Base-by-base conservation (phyloP, 1,140 invertebrate genomes). In the Hirudo medicinalis region DNA sequence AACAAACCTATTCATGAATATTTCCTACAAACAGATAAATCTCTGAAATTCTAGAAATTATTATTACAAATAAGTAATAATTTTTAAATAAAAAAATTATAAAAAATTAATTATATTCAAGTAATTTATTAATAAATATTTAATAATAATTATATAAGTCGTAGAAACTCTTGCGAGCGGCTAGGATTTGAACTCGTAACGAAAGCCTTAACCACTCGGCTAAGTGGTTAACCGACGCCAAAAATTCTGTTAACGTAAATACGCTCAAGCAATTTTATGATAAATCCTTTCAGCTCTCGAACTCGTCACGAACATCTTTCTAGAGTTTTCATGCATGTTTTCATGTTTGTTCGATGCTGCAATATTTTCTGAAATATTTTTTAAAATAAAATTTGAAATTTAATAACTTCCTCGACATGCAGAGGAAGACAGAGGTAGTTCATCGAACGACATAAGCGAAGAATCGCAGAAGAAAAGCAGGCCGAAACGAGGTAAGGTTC, bases 401-500 rank as follows among this genome's bases (percentile, higher is more conserved):
- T n/a, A 63, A 32, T 63, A 25, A 36, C 6, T 63, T n/a, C 57
- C 57, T 32, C 6, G 8, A 22, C 13, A 63, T 54, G n/a, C 43
- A 54, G 69, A 70, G 20, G 49, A 54, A 22, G 69, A 70, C n/a
- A 29, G 53, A 19, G 22, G 49, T 29, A 36, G 25, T 20, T 22
- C 69, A 19, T 54, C 36, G 19, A 36, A 70, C 43, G 69, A 25
- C 19, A 70, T 25, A 22, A 36, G 22, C 43, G 49, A 53, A 25
- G 69, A 70, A n/a, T 25, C n/a, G 20, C 40, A 70, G 40, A 70
- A 70, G 53, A 70, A 70, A n/a, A 22, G 36, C 25, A 40, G 69
- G 54, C 69, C 69, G 6, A 70, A 70, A 54, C 36, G 69, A 70
- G 69, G 69, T 70, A 17, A 63, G 20, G 57, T 22, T 63, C 9